These are phyloP conservation scores for Apostichopus japonicus DNA, from an alignment of 35 echinoderm and acorn worm genomes.

Conservation along the genomic window DNA sequence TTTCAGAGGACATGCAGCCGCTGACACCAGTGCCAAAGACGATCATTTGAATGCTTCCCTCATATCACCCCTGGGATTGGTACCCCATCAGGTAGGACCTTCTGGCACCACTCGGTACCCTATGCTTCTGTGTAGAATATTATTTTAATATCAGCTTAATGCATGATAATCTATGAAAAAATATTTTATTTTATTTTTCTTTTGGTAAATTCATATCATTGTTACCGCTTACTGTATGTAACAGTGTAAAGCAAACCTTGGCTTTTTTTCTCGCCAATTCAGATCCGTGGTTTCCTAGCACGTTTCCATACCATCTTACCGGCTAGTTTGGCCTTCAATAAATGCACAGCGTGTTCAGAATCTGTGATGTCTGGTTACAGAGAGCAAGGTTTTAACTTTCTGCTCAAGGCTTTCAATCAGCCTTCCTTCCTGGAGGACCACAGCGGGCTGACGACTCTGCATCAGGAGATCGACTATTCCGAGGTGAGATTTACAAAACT, in stretches of 20 bases:
- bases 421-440: slow-evolving; percentile 88
- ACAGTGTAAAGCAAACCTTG: neutral
- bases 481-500: slow-evolving; percentile 68
- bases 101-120: too few species aligned
- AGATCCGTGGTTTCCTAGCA: slow-evolving; percentile 96
- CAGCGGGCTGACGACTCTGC: slow-evolving; percentile 82
- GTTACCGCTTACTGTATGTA: neutral
- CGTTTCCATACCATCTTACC: slow-evolving; percentile 88
- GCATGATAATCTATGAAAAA: too few species aligned
- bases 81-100: slow-evolving; percentile 90
- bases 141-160: too few species aligned
- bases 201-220: too few species aligned
- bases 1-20: slow-evolving; percentile 85
- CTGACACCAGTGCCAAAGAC: slow-evolving; percentile 98
- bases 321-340: slow-evolving; percentile 86
- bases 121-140: too few species aligned
- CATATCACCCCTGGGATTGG: slow-evolving; percentile 90
- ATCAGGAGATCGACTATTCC: slow-evolving; percentile 69
- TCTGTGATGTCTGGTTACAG: slow-evolving; percentile 71
- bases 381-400: slow-evolving; percentile 87
- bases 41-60: slow-evolving; percentile 83
- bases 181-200: too few species aligned
- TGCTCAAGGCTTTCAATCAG: slow-evolving; percentile 87
- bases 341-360: slow-evolving; percentile 88
- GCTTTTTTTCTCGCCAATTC: neutral